Base-by-base conservation (phyloP, 2,888 invertebrate species). In the Priocnemis perturbator region DNA sequence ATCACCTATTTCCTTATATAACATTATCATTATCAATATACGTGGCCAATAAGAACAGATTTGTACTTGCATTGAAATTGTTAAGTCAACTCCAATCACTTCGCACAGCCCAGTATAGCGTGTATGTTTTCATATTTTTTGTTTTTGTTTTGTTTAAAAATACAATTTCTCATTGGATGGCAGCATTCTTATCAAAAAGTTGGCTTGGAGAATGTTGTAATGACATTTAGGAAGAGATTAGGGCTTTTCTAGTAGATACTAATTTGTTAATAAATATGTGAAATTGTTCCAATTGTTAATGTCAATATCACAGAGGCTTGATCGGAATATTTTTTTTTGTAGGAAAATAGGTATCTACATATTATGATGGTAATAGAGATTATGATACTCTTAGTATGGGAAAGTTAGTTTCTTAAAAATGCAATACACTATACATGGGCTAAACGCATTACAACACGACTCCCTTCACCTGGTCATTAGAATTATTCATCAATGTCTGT, bases 11-110 rank as follows among this genome's bases (percentile, higher is more conserved):
- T 77, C 77, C 81, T 85, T 86, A 83, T 79, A 84, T 84, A 84
- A 85, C 81, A 86, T 84, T 85, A 86, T 83, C 81, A 80, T 85
- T 87, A 85, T 86, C 86, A 86, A 87, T 88, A 88, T 88, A 88
- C 85, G 88, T 87, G 87, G 88, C 88, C 88, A 88, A 89, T 88
- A 88, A 88, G 87, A 88, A 88, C 88, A 88, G 88, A 87, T 89
- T 89, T 89, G 88, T 89, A 89, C 88, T 89, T 88, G 88, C 86
- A 88, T 87, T 89, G 87, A 88, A 89, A 88, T 89, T 87, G 87
- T 88, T 88, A 87, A 88, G 87, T 87, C 86, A 88, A 88, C 88
- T 88, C 87, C 87, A 88, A 88, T 88, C 86, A 88, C 87, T 86
- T 88, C 86, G 87, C 88, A 89, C 88, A 88, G 88, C 88, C 88